phyloP scores from a whole-genome alignment of 2,113 vertebrate genomes.

The Piliocolobus tephrosceles region DNA sequence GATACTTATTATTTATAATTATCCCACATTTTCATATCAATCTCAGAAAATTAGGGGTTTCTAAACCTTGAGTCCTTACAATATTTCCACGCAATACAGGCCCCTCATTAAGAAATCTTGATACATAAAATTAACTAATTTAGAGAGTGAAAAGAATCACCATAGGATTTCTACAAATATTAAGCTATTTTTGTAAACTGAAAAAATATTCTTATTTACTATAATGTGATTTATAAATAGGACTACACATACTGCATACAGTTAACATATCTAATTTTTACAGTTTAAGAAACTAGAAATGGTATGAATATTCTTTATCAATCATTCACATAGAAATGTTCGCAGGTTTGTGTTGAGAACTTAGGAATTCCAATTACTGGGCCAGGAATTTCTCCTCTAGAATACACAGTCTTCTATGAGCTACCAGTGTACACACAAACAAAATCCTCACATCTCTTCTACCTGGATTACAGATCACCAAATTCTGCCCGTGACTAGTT shows the following conservation, averaged over 20 bases:
- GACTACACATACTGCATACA: background rate
- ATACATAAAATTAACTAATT: constrained; percentile 37
- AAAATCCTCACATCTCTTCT: background rate
- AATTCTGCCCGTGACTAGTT: background rate
- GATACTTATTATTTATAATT: constrained; percentile 11
- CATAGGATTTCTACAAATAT: background rate
- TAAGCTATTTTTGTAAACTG: background rate
- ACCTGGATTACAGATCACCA: background rate
- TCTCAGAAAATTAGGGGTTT: constrained; percentile 17
- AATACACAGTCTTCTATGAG: background rate
- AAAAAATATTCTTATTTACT: background rate
- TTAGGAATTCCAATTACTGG: background rate
- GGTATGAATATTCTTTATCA: background rate
- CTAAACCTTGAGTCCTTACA: background rate
- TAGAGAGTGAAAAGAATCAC: background rate
- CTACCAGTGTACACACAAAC: background rate
- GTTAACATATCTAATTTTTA: background rate
- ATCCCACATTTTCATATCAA: background rate
- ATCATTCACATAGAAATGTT: background rate
- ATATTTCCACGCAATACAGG: background rate
- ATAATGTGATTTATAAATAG: constrained; percentile 12
- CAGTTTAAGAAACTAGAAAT: background rate
- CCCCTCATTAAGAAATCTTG: background rate
- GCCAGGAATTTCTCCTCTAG: background rate
- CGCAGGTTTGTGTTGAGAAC: background rate